A percentile compares a stretch with the other conserved stretches of the same genome.
phyloP scores from a whole-genome alignment of 1,140 invertebrate species.

The Eumeta japonica region DNA sequence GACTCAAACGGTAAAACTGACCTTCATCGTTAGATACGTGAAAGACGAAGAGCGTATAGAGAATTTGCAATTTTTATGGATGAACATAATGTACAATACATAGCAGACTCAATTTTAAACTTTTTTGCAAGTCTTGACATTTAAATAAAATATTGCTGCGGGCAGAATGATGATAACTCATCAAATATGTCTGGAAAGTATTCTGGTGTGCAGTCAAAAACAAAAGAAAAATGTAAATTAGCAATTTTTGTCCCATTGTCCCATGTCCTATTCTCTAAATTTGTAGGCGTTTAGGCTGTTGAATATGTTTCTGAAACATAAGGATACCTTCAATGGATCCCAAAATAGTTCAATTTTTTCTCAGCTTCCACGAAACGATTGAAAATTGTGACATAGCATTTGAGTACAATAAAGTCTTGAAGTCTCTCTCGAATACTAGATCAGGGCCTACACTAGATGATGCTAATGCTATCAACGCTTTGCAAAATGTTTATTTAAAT shows the following conservation, averaged over 20 bases:
- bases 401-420: no score
- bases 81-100: constrained; percentile 16
- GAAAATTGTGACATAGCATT: no score
- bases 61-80: constrained; percentile 15
- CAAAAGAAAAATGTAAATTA: constrained; percentile 5
- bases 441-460: no score
- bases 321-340: no score
- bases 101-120: constrained; percentile 16
- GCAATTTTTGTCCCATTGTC: constrained; percentile 5
- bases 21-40: constrained; percentile 18
- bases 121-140: constrained; percentile 23
- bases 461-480: no score
- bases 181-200: constrained; percentile 29
- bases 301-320: no score
- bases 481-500: no score
- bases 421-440: no score
- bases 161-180: constrained; percentile 30
- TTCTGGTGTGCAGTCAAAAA: constrained; percentile 12
- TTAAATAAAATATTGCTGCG: constrained; percentile 27
- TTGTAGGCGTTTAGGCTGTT: constrained; percentile 6
- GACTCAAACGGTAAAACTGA: constrained; percentile 10
- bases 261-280: constrained; percentile 6
- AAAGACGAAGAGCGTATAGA: constrained; percentile 14
- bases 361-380: no score
- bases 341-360: no score